phyloP scores from a whole-genome alignment of 1,140 invertebrate species.

The Monomorium pharaonis region DNA sequence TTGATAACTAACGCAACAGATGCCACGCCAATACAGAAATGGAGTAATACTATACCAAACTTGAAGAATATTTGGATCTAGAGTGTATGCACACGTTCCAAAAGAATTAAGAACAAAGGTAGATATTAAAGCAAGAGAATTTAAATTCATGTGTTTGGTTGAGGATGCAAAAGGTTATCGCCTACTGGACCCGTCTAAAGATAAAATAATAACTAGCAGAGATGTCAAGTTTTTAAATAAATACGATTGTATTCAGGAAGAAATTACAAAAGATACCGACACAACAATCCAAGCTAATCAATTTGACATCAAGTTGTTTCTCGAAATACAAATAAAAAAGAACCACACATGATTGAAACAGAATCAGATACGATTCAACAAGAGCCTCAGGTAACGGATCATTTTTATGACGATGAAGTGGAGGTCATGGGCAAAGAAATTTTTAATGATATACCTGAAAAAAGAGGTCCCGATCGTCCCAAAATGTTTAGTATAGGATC shows the following conservation, averaged over 20 bases:
- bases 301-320: too few relatives aligned
- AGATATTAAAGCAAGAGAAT: neutral
- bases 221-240: neutral
- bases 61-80: neutral
- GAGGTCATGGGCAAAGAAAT: too few relatives aligned
- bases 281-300: too few relatives aligned
- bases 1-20: neutral
- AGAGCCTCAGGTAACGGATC: too few relatives aligned
- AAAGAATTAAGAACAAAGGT: neutral
- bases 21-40: neutral
- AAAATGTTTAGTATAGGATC: too few relatives aligned
- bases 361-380: too few relatives aligned
- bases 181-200: neutral
- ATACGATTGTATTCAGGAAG: neutral
- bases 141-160: neutral
- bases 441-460: too few relatives aligned
- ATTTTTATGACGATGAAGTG: too few relatives aligned
- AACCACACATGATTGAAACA: too few relatives aligned
- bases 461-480: too few relatives aligned
- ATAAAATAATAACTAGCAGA: neutral
- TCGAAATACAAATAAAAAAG: too few relatives aligned
- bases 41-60: neutral
- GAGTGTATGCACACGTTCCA: neutral
- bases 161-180: conserved; percentile 21
- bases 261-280: neutral